phyloP scores from a whole-genome alignment of 2,888 invertebrate genomes.

The Dascillus cervinus region DNA sequence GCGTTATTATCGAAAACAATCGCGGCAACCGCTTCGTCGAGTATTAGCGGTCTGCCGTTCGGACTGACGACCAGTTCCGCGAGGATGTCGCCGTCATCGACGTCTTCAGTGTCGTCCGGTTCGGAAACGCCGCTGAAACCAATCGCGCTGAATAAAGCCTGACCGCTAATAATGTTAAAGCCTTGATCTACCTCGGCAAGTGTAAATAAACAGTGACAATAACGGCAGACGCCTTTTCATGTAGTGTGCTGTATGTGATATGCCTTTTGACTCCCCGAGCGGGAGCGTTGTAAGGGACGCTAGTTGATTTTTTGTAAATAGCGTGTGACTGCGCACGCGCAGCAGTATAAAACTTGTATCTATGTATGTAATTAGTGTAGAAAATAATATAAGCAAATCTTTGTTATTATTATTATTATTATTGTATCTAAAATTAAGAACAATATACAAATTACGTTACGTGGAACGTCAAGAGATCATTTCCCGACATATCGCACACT shows the following conservation, averaged over 20 bases:
- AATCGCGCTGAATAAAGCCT: slow-evolving; percentile 42
- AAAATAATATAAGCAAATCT: slow-evolving; percentile 38
- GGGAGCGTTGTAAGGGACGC: slow-evolving; percentile 21
- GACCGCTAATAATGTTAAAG: slow-evolving; percentile 34
- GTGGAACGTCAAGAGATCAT: too few relatives aligned
- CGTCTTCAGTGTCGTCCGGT: slow-evolving; percentile 51
- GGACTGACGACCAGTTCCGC: slow-evolving; percentile 45
- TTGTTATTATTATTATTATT: slow-evolving; percentile 37
- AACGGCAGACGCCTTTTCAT: slow-evolving; percentile 27
- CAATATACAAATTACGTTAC: slow-evolving; percentile 23
- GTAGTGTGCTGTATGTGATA: slow-evolving; percentile 41
- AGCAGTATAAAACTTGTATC: slow-evolving; percentile 42
- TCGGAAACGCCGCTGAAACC: slow-evolving; percentile 47
- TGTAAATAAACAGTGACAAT: slow-evolving; percentile 33
- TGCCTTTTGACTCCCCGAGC: slow-evolving; percentile 40
- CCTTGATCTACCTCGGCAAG: slow-evolving; percentile 38
- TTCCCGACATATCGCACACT: too few relatives aligned
- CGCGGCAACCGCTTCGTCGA: slow-evolving; percentile 31
- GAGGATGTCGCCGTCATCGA: slow-evolving; percentile 56
- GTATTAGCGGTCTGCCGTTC: slow-evolving; percentile 38
- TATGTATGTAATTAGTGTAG: slow-evolving; percentile 42
- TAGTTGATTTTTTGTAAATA: slow-evolving; percentile 23
- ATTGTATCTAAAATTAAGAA: slow-evolving; percentile 34
- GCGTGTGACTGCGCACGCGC: slow-evolving; percentile 24
- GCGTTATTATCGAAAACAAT: slow-evolving; percentile 38